Conservation (phyloP, 2,888 invertebrate species). For the Euplexia lucipara region DNA sequence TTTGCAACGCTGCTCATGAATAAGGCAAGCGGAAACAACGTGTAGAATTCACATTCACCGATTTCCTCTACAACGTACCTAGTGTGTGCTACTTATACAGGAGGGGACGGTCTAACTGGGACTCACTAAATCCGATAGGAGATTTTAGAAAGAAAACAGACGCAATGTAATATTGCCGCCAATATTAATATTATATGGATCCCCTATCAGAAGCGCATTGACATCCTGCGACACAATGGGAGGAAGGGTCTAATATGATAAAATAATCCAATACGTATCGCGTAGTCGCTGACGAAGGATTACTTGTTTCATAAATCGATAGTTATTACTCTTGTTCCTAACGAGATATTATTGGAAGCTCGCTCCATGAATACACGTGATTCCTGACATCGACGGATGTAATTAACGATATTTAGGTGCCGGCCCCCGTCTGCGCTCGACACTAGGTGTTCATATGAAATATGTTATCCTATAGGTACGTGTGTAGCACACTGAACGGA, state of each 20-base stretch:
- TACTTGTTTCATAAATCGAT: conserved; percentile 43
- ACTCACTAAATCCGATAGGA: conserved; percentile 1
- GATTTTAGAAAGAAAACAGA: conserved; percentile 12
- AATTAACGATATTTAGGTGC: conserved; percentile 47
- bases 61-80: conserved; percentile 30
- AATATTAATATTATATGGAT: conserved; percentile 13
- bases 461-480: conserved; percentile 26
- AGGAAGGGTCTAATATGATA: conserved; percentile 46
- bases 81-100: conserved; percentile 15
- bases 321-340: conserved; percentile 41
- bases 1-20: conserved; percentile 46
- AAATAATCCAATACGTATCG: conserved; percentile 37
- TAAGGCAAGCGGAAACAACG: conserved; percentile 43
- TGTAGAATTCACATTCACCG: conserved; percentile 40
- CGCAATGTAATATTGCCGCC: conserved; percentile 7
- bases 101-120: neutral
- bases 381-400: conserved; percentile 51
- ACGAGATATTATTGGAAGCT: conserved; percentile 45
- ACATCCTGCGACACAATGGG: conserved; percentile 34
- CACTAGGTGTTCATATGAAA: conserved; percentile 23
- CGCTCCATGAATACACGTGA: conserved; percentile 33
- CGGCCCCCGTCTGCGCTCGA: conserved; percentile 21
- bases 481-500: neutral
- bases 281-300: conserved; percentile 48
- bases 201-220: conserved; percentile 11